phyloP scores from a whole-genome alignment of 2,797 vertebrate species.

The Sebastolobus altivelis region DNA sequence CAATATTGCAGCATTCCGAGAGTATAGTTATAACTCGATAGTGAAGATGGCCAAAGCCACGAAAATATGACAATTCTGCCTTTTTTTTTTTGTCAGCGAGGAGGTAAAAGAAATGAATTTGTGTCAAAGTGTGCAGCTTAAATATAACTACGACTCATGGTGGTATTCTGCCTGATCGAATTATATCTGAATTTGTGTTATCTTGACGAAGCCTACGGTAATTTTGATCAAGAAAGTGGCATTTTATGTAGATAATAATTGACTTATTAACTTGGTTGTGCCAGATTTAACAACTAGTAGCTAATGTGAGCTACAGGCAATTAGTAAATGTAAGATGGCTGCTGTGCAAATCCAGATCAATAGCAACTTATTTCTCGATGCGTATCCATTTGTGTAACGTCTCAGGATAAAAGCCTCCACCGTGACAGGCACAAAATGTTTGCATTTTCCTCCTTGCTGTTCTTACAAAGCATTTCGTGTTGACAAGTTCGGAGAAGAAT shows the following conservation, averaged over 20 bases:
- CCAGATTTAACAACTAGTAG: neutral
- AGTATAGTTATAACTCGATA: neutral
- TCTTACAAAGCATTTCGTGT: slow-evolving; percentile 51
- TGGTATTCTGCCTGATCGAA: slow-evolving; percentile 11
- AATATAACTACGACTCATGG: slow-evolving; percentile 31
- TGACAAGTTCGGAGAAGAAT: slow-evolving; percentile 65
- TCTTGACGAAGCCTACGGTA: neutral
- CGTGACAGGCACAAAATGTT: slow-evolving; percentile 46
- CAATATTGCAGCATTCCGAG: too few relatives aligned
- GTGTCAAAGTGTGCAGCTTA: neutral
- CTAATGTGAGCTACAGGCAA: slow-evolving; percentile 2
- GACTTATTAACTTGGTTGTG: neutral
- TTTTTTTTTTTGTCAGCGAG: too few relatives aligned
- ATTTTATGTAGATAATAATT: slow-evolving; percentile 13
- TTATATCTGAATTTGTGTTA: slow-evolving; percentile 16
- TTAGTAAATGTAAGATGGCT: neutral
- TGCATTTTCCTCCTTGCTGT: slow-evolving; percentile 45
- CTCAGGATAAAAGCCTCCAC: slow-evolving; percentile 32
- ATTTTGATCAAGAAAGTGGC: neutral
- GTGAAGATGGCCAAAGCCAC: neutral
- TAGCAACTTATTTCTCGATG: neutral
- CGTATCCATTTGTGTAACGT: neutral
- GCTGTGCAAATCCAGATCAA: slow-evolving; percentile 19
- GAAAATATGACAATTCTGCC: neutral
- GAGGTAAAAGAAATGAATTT: neutral